Conservation (phyloP, 2,888 invertebrate genomes). For the Adelognathus sp. region DNA sequence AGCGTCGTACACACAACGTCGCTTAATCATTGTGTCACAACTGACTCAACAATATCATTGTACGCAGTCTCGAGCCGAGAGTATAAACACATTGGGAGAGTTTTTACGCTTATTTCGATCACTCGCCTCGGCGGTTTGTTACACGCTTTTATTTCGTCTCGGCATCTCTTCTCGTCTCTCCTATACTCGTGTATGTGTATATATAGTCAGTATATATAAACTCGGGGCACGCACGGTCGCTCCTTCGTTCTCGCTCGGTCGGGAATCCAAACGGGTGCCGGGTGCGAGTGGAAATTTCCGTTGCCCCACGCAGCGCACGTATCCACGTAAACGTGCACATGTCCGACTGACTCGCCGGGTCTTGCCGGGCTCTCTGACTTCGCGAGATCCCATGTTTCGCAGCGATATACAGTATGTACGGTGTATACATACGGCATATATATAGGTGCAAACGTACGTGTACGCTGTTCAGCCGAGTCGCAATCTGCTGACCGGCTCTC, state of each 20-base stretch:
- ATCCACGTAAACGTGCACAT: slow-evolving; percentile 56
- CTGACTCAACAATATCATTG: neutral
- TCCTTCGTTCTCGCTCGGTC: slow-evolving; percentile 32
- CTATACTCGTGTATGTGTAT: neutral
- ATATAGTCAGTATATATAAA: neutral
- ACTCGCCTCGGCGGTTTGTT: slow-evolving; percentile 23
- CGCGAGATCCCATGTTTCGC: slow-evolving; percentile 12
- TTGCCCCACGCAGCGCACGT: slow-evolving; percentile 60
- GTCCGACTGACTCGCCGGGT: slow-evolving; percentile 31
- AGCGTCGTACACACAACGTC: neutral
- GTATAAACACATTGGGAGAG: neutral
- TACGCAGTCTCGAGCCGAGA: neutral
- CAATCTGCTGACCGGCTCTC: slow-evolving; percentile 45
- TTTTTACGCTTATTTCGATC: slow-evolving; percentile 38
- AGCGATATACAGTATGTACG: neutral
- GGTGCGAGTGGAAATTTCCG: slow-evolving; percentile 67
- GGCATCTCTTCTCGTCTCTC: slow-evolving; percentile 6
- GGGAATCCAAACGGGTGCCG: slow-evolving; percentile 57
- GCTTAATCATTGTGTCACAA: neutral
- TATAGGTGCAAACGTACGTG: neutral
- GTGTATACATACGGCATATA: neutral
- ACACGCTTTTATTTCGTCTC: slow-evolving; percentile 25
- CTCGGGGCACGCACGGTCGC: neutral
- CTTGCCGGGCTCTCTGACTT: slow-evolving; percentile 36
- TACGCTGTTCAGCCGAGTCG: slow-evolving; percentile 16